phyloP scores from a whole-genome alignment of 2,888 invertebrate genomes.

The Pandemis cinnamomeana region DNA sequence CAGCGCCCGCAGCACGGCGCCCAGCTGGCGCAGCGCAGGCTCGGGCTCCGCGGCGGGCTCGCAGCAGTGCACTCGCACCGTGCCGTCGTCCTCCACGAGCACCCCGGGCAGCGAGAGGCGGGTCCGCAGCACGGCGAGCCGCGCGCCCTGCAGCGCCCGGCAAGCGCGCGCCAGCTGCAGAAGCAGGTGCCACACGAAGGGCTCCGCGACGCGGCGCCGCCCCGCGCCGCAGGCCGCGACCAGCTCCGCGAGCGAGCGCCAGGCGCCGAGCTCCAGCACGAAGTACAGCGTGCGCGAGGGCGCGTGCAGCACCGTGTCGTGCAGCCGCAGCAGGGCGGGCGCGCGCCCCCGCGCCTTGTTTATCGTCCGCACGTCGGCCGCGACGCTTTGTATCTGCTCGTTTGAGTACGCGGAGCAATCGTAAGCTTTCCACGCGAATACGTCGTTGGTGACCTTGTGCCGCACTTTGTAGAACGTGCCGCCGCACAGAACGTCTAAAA shows the following conservation, averaged over 20 bases:
- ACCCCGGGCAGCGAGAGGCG: constrained; percentile 64
- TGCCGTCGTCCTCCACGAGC: constrained; percentile 67
- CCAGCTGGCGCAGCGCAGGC: constrained; percentile 64
- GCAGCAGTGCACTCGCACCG: constrained; percentile 74
- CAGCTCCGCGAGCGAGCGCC: constrained; percentile 72
- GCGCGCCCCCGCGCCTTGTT: constrained; percentile 67
- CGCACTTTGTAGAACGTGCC: constrained; percentile 82
- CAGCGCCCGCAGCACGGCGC: constrained; percentile 61
- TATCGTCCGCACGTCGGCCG: constrained; percentile 75
- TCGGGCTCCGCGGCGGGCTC: constrained; percentile 52
- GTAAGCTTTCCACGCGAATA: constrained; percentile 81
- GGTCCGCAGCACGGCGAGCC: constrained; percentile 63
- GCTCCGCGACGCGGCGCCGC: constrained; percentile 67
- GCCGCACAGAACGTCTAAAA: constrained; percentile 78
- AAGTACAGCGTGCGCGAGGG: constrained; percentile 79
- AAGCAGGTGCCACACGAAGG: constrained; percentile 74
- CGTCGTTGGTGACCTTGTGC: constrained; percentile 81
- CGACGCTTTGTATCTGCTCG: constrained; percentile 75
- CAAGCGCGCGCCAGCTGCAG: constrained; percentile 70
- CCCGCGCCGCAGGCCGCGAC: constrained; percentile 62
- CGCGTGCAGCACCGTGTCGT: constrained; percentile 77
- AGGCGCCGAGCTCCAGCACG: constrained; percentile 74
- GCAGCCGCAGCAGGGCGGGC: constrained; percentile 70
- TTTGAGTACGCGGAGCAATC: constrained; percentile 73
- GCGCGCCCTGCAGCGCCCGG: constrained; percentile 61